Evolutionary conservation across 1,140 invertebrate genomes (phyloP).

Genomic region (Drosophila saltans): DNA sequence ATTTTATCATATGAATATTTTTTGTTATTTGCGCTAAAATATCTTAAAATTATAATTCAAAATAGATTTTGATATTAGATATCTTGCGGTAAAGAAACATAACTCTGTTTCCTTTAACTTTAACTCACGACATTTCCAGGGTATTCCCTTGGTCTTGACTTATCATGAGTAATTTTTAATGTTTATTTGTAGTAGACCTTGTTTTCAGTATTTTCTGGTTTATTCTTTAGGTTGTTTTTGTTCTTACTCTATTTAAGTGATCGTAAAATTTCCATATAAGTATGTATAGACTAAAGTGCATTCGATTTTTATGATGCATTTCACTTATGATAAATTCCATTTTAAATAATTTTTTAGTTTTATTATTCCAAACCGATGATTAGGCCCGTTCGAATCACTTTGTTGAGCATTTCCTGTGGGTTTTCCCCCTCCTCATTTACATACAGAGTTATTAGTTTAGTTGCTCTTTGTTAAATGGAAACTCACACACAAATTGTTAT

Average conservation of each 20-base stretch:
- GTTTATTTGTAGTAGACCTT: constrained; percentile 11
- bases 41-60: too few species aligned
- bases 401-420: constrained; percentile 14
- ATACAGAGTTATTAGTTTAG: constrained; percentile 10
- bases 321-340: constrained; percentile 50
- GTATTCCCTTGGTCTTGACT: neutral
- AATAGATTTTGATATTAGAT: too few species aligned
- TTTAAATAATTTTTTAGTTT: constrained; percentile 51
- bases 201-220: constrained; percentile 22
- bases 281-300: constrained; percentile 45
- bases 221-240: constrained; percentile 23
- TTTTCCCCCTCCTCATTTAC: constrained; percentile 9
- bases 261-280: constrained; percentile 45
- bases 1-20: too few species aligned
- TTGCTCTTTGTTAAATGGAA: constrained; percentile 2
- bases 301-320: constrained; percentile 56
- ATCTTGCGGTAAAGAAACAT: too few species aligned
- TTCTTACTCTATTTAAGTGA: constrained; percentile 39
- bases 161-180: neutral
- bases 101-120: too few species aligned
- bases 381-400: constrained; percentile 16
- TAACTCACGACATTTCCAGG: constrained; percentile 8
- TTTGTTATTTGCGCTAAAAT: too few species aligned
- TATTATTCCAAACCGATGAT: constrained; percentile 22
- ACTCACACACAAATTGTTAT: constrained; percentile 25